Evolutionary conservation across 1,140 invertebrate species (phyloP).

Genomic region (Heliconius himera): DNA sequence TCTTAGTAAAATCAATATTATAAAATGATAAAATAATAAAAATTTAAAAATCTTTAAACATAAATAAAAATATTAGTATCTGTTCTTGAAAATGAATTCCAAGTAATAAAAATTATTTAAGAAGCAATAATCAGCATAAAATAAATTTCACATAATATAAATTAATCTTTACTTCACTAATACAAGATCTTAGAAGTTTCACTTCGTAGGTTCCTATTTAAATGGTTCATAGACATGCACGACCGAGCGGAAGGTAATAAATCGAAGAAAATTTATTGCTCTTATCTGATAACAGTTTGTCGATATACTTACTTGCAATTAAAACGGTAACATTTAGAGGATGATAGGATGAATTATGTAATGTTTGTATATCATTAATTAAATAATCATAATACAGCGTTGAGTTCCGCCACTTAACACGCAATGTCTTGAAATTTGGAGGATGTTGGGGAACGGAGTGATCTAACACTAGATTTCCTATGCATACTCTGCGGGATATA

Average conservation of each 20-base stretch:
- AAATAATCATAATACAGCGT: neutral
- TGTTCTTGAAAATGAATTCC: too few species aligned
- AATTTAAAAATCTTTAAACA: too few species aligned
- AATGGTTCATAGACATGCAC: constrained; percentile 26
- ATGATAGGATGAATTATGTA: neutral
- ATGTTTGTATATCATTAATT: neutral
- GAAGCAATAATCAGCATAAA: neutral
- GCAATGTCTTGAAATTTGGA: too few species aligned
- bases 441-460: too few species aligned
- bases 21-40: too few species aligned
- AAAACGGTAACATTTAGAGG: neutral
- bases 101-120: too few species aligned
- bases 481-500: too few species aligned
- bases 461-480: too few species aligned
- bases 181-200: neutral
- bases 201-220: constrained; percentile 13
- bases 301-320: constrained; percentile 28
- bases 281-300: constrained; percentile 47
- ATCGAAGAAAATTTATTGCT: constrained; percentile 42
- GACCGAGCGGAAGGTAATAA: constrained; percentile 25
- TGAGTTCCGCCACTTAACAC: too few species aligned
- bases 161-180: neutral
- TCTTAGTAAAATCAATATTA: too few species aligned
- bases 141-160: neutral
- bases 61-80: too few species aligned